Evolutionary conservation across 2,113 vertebrate genomes (phyloP), one percentile per base, ranked within the genome.

Genomic region (Chionis minor): DNA sequence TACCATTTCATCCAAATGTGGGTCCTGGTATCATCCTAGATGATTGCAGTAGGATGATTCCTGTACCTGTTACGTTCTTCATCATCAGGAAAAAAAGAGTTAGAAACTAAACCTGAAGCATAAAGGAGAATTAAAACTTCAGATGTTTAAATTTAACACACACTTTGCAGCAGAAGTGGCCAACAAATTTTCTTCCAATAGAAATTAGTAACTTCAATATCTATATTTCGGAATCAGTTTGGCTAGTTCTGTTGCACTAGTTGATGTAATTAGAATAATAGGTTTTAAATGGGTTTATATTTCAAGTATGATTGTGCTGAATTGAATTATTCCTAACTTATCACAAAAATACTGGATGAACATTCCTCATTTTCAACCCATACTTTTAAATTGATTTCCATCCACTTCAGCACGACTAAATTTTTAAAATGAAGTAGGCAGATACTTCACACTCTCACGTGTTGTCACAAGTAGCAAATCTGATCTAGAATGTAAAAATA

Each of bases 251-350:
- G 56, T 65, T 88, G 27, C 58, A 82, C 61, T 75, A 85, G 66
- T 75, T 87, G 69, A 90, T 80, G 58, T 49, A 87, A 93, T 93
- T 93, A 91, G 47, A 96, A 72, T 85, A 89, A 95, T 59, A 79
- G n/a, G 9, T 56, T 96, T 85, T 87, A 81, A 89, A 93, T 75
- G 66, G 87, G 65, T 90, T 94, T 96, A 77, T 90, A 91, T 85
- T 95, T 95, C 94, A 93, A 96, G 56, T 90, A 28, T 40, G 74
- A 96, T 82, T 88, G 58, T 92, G 58, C 45, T 82, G 79, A 93
- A 90, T 90, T 94, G 75, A 94, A 86, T 96, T 96, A 96, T 90
- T 93, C 59, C 55, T 62, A 84, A 71, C 69, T 95, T 88, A 87
- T 84, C 42, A 86, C 8, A n/a, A 96, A 94, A 88, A 94, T 78